These are phyloP conservation scores for Tor tambroides DNA, from an alignment of 2,113 vertebrate species.

Conservation along the genomic window DNA sequence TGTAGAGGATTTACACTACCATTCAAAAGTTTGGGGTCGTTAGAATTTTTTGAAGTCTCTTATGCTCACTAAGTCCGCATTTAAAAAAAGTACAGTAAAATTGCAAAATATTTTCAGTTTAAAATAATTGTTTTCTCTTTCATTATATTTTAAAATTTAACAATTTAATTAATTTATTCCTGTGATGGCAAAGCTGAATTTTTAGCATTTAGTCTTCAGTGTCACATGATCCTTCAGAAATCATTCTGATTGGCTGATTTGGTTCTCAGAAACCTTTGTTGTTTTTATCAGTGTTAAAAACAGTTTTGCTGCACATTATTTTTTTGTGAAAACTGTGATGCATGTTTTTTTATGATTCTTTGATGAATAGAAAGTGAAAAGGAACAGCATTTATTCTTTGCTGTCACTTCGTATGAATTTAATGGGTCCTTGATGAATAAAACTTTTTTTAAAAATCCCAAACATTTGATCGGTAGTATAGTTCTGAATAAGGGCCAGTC, in stretches of 20 bases:
- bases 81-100: too few species aligned
- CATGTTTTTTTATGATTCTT: background rate
- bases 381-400: background rate
- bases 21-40: background rate
- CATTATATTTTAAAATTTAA: too few species aligned
- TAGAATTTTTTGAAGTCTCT: background rate
- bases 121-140: too few species aligned
- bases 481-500: background rate
- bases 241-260: background rate
- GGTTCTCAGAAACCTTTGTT: background rate
- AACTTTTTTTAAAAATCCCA: background rate
- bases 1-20: background rate
- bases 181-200: background rate
- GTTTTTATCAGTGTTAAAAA: background rate
- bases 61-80: too few species aligned
- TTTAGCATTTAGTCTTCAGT: background rate
- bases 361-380: too few species aligned
- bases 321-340: background rate
- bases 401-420: background rate
- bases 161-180: too few species aligned
- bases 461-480: background rate
- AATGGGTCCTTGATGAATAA: background rate
- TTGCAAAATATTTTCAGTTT: too few species aligned
- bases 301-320: too few species aligned
- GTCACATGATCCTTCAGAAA: background rate